Percentiles rank a stretch among this genome's conserved stretches.
These are phyloP conservation scores for Lamellibrachia satsuma DNA, from an alignment of 2,888 invertebrate genomes.

Conservation along the genomic window DNA sequence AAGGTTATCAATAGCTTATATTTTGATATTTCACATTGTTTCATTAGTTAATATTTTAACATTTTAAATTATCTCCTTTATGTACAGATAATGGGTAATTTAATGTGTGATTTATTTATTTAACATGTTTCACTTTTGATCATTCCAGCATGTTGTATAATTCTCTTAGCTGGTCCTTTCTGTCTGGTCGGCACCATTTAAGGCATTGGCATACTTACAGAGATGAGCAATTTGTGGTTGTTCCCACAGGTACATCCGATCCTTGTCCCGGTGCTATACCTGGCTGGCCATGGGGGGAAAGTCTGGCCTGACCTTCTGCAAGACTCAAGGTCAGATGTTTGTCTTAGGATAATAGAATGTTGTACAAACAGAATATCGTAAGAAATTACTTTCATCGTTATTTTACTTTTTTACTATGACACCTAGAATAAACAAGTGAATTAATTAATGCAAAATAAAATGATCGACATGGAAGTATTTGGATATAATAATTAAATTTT, in stretches of 20 bases:
- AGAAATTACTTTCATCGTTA: background rate
- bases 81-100: too few relatives aligned
- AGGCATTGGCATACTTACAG: too few relatives aligned
- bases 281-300: slow-evolving; percentile 89
- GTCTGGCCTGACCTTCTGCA: slow-evolving; percentile 95
- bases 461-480: background rate
- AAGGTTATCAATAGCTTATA: too few relatives aligned
- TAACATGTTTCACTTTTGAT: too few relatives aligned
- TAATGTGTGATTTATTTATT: too few relatives aligned
- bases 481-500: background rate
- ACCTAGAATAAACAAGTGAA: background rate
- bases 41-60: background rate
- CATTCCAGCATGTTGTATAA: too few relatives aligned
- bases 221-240: background rate
- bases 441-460: background rate
- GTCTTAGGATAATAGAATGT: background rate
- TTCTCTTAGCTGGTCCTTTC: too few relatives aligned
- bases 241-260: slow-evolving; percentile 60
- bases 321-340: slow-evolving; percentile 75
- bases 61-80: background rate
- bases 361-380: background rate
- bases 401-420: background rate
- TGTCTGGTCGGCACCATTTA: too few relatives aligned
- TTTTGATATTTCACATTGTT: background rate
- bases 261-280: slow-evolving; percentile 61